Percentiles rank a stretch among this genome's conserved stretches.
These are phyloP conservation scores for Mastomys coucha DNA, from an alignment of 2,113 vertebrate genomes.

Conservation along the genomic window DNA sequence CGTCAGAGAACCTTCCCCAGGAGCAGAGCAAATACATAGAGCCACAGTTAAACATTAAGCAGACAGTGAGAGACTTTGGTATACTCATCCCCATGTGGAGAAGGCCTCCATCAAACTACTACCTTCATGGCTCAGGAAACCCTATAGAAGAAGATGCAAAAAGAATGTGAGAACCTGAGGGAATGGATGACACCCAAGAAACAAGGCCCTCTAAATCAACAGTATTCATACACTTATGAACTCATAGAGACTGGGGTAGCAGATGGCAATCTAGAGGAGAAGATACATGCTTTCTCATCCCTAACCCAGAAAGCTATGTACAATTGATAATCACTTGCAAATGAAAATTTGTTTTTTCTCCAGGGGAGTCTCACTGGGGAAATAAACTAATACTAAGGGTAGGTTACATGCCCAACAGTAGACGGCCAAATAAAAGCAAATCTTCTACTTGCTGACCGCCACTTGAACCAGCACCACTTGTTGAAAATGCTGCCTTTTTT, in stretches of 20 bases:
- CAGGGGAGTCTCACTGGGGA: neutral
- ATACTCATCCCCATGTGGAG: neutral
- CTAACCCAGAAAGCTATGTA: neutral
- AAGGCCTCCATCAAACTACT: neutral
- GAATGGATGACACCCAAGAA: neutral
- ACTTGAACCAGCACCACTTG: too few relatives aligned
- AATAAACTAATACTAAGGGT: neutral
- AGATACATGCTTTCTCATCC: neutral
- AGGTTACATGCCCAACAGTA: neutral
- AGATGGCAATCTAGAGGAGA: neutral
- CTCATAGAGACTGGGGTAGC: neutral
- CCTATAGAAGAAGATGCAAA: neutral
- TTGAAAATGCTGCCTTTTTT: too few relatives aligned
- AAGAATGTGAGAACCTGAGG: neutral
- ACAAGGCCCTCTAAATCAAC: neutral
- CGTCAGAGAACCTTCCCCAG: neutral
- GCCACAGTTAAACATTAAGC: neutral
- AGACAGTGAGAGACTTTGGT: neutral
- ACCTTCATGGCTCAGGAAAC: too few relatives aligned
- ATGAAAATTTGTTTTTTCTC: neutral
- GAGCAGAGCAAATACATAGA: neutral
- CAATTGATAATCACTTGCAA: neutral
- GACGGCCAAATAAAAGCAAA: neutral
- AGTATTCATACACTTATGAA: neutral
- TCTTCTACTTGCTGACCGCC: too few relatives aligned